Base-by-base conservation (phyloP, 2,797 vertebrate genomes). In the Melanotaenia trifasciata region DNA sequence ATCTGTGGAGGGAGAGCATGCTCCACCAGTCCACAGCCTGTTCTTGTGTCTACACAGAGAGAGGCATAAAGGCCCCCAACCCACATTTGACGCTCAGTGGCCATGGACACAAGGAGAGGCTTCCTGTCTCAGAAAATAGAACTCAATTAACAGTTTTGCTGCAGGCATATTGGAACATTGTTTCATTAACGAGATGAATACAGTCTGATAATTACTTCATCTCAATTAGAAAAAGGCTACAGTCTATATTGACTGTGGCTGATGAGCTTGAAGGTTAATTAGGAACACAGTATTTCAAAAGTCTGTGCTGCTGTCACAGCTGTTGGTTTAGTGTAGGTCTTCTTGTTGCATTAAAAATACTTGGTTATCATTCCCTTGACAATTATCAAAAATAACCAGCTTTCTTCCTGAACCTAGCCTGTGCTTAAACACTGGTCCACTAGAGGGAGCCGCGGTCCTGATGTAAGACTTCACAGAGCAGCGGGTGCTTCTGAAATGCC, bases 181-280 rank as follows among this genome's bases (percentile, higher is more conserved):
- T 93, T 93, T 94, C 94, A 94, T 94, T 93, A 95, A 90, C 81
- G 85, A 89, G 89, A 92, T 91, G 90, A 93, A 94, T 93, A 91
- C 90, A 89, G 87, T 85, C 91, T 92, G 93, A 95, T 95, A 95
- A 95, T 94, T 92, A 95, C 91, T 92, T 88, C 87, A 89, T 92
- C 91, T 94, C 92, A 92, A 91, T 95, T 93, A 91, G 87, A 80
- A 86, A 87, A 82, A 73, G 79, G 50, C 85, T 77, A 71, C 85
- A 84, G 81, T 89, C 89, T 83, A 64, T 94, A 95, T 95, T 92
- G 94, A 95, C 95, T 89, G 91, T 86, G 87, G 86, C 87, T 92
- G 93, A 93, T 93, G 91, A 94, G 90, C 89, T 92, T 91, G 92
- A 92, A 94, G 93, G 94, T 94, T 94, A 95, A 95, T 94, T 94